A percentile compares a stretch with the other conserved stretches of the same genome.
phyloP scores from a whole-genome alignment of 2,113 vertebrate genomes.

The Lynx canadensis region DNA sequence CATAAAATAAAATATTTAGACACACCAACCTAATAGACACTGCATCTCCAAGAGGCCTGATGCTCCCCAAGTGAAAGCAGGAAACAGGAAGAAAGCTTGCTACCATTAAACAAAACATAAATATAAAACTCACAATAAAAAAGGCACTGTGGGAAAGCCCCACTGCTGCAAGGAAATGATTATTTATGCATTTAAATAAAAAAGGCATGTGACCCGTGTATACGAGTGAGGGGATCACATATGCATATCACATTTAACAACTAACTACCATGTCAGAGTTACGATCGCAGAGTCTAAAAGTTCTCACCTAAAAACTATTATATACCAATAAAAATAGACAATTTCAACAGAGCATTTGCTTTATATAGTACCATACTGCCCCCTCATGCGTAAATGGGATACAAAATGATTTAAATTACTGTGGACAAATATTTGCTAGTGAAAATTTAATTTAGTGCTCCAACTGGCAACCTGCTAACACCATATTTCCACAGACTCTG shows the following conservation, averaged over 20 bases:
- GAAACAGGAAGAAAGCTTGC: conserved; percentile 17
- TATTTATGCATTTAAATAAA: not conserved
- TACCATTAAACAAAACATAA: conserved; percentile 24
- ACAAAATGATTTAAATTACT: conserved; percentile 62
- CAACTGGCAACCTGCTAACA: conserved; percentile 62
- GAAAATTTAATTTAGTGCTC: conserved; percentile 66
- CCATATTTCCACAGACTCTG: conserved; percentile 54
- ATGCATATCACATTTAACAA: not conserved
- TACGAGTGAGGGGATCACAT: not conserved
- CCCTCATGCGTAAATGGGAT: conserved; percentile 83
- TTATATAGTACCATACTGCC: conserved; percentile 86
- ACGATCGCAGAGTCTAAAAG: conserved; percentile 59
- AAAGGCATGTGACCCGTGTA: not conserved
- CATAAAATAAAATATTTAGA: conserved; percentile 49
- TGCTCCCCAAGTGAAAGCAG: not conserved
- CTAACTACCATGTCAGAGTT: conserved; percentile 37
- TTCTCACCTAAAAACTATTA: conserved; percentile 70
- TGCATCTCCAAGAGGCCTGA: not conserved
- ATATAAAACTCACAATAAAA: not conserved
- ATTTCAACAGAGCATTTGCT: conserved; percentile 66
- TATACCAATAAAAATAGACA: conserved; percentile 73
- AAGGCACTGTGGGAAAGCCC: not conserved
- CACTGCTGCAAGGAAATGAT: not conserved
- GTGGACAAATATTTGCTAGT: conserved; percentile 79
- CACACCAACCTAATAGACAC: not conserved